Evolutionary conservation across 2,797 vertebrate genomes (phyloP), one percentile per base, ranked within the genome.

Genomic region (Schizopygopsis malacanthus): DNA sequence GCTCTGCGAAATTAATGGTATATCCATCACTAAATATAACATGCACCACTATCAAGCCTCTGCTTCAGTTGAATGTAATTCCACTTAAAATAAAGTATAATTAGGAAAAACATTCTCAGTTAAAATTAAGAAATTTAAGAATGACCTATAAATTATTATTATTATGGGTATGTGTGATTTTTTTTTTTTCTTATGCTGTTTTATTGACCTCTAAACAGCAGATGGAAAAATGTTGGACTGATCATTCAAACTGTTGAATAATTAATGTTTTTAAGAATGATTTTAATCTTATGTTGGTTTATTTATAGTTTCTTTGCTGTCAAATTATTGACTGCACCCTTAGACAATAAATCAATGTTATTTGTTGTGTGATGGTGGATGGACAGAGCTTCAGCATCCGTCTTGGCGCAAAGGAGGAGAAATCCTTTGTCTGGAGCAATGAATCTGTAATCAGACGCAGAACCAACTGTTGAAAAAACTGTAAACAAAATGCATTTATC

Each of bases 361-460:
- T 85, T 28, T 81, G 78, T 39, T 47, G 54, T 80, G 84, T 75
- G 69, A 39, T 65, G 54, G 54, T 73, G 69, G 69, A 75, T 65
- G 78, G 84, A 75, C 84, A 81, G 70, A n/a, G 78, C 54, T 81
- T 73, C 69, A 79, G 39, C 4, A 10, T 52, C 25, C 6, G 11
- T 81, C 28, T 80, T 87, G 77, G 82, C 6, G 85, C 79, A 82
- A 69, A 70, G 79, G 25, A 52, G 78, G 78, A 54, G 59, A 69
- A 81, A 71, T 81, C 83, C 79, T 87, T 87, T 87, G 86, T 87
- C 83, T 85, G 54, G 79, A 85, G 73, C 25, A 8, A 61, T 82
- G 79, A 85, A 82, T 87, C 79, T 8, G 41, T 84, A 85, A 81
- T 63, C 83, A 82, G 61, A n/a, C 11, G 28, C 77, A 80, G 43